A percentile compares a stretch with the other conserved stretches of the same genome.
Evolutionary conservation across 2,888 invertebrate species (phyloP).

Genomic region (Caenorhabditis zanzibari): DNA sequence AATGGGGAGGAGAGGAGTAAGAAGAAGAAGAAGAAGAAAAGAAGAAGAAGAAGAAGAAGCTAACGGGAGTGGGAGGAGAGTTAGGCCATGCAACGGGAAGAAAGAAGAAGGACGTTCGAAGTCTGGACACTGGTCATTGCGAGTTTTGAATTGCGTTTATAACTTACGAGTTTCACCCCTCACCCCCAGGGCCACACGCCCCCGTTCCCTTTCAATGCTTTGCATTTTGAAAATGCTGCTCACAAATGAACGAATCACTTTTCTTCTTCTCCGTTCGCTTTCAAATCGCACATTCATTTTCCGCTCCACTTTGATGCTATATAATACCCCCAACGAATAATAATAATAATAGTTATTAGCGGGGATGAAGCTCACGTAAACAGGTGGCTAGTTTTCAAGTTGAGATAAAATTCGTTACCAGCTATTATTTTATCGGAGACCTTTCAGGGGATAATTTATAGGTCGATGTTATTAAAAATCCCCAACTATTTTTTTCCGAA

Average conservation of each 20-base stretch:
- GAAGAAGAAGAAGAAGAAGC: constrained; percentile 13
- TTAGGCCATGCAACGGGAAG: constrained; percentile 6
- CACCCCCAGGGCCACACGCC: not conserved
- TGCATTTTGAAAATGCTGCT: constrained; percentile 37
- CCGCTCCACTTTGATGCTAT: constrained; percentile 8
- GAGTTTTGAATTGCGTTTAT: constrained; percentile 57
- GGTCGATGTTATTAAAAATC: too few species aligned
- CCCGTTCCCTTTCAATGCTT: constrained; percentile 9
- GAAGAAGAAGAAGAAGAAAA: constrained; percentile 24
- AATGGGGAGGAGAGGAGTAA: constrained; percentile 15
- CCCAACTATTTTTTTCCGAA: too few species aligned
- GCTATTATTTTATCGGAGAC: not conserved
- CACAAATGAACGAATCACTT: constrained; percentile 30
- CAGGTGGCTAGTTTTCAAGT: not conserved
- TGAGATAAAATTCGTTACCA: not conserved
- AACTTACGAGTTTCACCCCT: constrained; percentile 40
- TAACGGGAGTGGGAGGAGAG: not conserved
- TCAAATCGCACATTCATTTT: constrained; percentile 25
- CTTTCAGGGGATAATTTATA: too few species aligned
- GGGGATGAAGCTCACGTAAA: not conserved
- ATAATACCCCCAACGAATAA: constrained; percentile 8
- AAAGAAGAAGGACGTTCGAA: constrained; percentile 35
- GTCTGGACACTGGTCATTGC: constrained; percentile 51
- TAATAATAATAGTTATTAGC: constrained; percentile 33
- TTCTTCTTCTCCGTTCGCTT: not conserved